Evolutionary conservation across 2,113 vertebrate species (phyloP).

Genomic region (Megaceryle maxima): DNA sequence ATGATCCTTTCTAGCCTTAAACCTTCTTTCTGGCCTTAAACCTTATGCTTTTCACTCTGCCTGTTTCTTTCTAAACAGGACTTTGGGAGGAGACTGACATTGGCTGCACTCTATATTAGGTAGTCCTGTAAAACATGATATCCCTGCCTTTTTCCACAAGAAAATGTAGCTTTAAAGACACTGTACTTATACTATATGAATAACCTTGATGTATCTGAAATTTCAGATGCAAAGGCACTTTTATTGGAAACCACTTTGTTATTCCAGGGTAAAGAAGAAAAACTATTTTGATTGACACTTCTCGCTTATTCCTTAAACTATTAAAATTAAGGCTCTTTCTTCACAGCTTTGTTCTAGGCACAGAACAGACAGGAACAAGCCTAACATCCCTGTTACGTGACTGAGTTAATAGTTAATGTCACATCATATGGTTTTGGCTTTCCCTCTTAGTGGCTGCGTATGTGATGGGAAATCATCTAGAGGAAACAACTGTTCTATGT

Average conservation of each 20-base stretch:
- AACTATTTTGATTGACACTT: neutral
- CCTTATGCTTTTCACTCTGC: neutral
- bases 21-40: neutral
- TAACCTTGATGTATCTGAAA: neutral
- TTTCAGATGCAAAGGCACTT: neutral
- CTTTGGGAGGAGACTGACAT: neutral
- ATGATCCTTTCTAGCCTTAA: neutral
- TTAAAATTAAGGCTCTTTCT: neutral
- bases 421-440: neutral
- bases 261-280: neutral
- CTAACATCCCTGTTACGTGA: neutral
- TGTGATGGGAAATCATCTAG: neutral
- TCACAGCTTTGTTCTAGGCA: neutral
- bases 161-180: neutral
- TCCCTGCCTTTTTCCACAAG: neutral
- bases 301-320: neutral
- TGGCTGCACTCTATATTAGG: neutral
- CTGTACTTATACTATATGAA: neutral
- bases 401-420: neutral
- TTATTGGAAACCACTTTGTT: neutral
- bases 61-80: neutral
- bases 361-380: neutral
- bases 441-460: neutral
- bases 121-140: neutral
- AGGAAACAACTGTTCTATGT: neutral